phyloP scores from a whole-genome alignment of 2,888 invertebrate genomes.

The Nemotelus pantherinus region DNA sequence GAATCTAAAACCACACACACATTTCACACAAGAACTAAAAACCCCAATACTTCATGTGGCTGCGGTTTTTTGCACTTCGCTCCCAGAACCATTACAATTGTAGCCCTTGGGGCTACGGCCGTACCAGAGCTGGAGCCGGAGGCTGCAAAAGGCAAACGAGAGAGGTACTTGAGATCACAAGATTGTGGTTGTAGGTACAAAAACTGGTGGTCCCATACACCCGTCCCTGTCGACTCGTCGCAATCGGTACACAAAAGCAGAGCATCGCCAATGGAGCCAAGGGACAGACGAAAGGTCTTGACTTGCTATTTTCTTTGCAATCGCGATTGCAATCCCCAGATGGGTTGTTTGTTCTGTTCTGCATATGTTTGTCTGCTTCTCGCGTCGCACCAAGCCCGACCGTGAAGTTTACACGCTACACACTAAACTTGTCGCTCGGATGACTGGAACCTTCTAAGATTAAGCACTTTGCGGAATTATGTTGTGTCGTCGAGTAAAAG shows the following conservation, averaged over 20 bases:
- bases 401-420: background rate
- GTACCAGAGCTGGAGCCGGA: background rate
- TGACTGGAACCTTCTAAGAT: too few species aligned
- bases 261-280: background rate
- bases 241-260: background rate
- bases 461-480: too few species aligned
- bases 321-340: slow-evolving; percentile 14
- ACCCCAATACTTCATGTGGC: too few species aligned
- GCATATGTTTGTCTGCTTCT: background rate
- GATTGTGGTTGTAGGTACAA: background rate
- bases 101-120: background rate
- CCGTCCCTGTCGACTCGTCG: background rate
- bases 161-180: background rate
- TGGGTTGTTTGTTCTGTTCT: slow-evolving; percentile 23
- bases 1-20: too few species aligned
- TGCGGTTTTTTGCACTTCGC: background rate
- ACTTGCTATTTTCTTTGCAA: slow-evolving; percentile 1
- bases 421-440: too few species aligned
- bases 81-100: slow-evolving; percentile 11
- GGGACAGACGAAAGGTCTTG: background rate
- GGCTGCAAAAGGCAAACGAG: slow-evolving; percentile 1
- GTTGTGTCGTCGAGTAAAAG: too few species aligned
- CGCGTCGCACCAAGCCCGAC: too few species aligned
- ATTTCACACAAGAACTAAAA: too few species aligned
- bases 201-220: slow-evolving; percentile 25